Evolutionary conservation across 2,888 invertebrate species (phyloP).

Genomic region (Tenthredo amoena): DNA sequence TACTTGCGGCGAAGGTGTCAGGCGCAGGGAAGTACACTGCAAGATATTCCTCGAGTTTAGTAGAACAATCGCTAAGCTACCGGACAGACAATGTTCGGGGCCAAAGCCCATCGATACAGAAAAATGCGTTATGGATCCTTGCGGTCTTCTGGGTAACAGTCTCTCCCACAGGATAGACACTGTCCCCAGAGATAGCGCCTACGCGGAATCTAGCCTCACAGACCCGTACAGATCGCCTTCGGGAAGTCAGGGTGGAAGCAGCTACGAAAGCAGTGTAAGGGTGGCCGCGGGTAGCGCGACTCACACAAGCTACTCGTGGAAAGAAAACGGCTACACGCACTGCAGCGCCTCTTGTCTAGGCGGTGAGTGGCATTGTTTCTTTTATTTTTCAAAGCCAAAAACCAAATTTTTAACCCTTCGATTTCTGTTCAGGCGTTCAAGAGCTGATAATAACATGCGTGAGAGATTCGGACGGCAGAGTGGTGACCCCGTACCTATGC

Average conservation of each 20-base stretch:
- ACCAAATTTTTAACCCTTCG: neutral
- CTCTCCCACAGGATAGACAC: conserved; percentile 75
- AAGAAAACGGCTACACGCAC: conserved; percentile 92
- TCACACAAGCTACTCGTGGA: conserved; percentile 93
- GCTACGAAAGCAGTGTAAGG: conserved; percentile 79
- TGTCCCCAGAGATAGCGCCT: conserved; percentile 74
- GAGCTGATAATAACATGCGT: conserved; percentile 94
- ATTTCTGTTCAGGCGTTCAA: conserved; percentile 80
- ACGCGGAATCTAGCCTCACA: conserved; percentile 74
- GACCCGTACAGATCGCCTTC: conserved; percentile 67
- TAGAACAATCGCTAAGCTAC: conserved; percentile 91
- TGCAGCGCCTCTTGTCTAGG: conserved; percentile 97
- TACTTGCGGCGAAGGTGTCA: conserved; percentile 93
- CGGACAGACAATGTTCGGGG: conserved; percentile 93
- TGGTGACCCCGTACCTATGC: conserved; percentile 93
- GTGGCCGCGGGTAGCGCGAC: conserved; percentile 86
- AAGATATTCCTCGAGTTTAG: conserved; percentile 97
- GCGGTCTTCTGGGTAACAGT: conserved; percentile 78
- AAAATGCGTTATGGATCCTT: conserved; percentile 89
- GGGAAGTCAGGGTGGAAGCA: conserved; percentile 26
- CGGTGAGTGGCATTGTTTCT: conserved; percentile 81
- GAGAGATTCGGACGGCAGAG: conserved; percentile 91
- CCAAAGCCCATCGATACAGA: conserved; percentile 91
- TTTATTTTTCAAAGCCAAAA: neutral
- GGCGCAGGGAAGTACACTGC: conserved; percentile 94